Conservation (phyloP, 2,113 vertebrate genomes). For the Ophiodon elongatus region DNA sequence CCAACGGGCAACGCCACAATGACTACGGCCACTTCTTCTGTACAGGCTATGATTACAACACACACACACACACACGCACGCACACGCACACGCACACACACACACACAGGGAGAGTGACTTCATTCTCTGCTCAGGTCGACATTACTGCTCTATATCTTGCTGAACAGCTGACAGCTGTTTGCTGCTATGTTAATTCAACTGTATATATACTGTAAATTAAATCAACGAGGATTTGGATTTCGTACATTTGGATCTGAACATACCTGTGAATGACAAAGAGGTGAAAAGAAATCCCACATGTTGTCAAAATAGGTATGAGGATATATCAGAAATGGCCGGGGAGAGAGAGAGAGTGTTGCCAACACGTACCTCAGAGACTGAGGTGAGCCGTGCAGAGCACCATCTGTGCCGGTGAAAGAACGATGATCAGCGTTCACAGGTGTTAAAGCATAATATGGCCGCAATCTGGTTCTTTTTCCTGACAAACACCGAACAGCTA, state of each 20-base stretch:
- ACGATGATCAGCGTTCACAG: background rate
- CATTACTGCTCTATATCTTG: too few relatives aligned
- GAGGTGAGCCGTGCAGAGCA: background rate
- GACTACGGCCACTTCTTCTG: too few relatives aligned
- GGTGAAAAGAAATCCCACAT: background rate
- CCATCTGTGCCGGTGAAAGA: conserved; percentile 42
- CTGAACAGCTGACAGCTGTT: too few relatives aligned
- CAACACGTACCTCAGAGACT: background rate
- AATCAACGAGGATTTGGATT: background rate
- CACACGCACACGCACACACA: too few relatives aligned
- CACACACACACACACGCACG: too few relatives aligned
- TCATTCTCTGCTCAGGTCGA: too few relatives aligned
- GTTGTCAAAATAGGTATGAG: background rate
- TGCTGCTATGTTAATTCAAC: too few relatives aligned
- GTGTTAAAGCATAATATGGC: conserved; percentile 9
- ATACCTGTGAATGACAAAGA: background rate
- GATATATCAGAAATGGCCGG: too few relatives aligned
- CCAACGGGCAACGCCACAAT: too few relatives aligned
- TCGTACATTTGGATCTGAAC: background rate
- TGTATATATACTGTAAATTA: too few relatives aligned
- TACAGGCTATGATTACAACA: too few relatives aligned
- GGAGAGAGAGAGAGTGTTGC: background rate
- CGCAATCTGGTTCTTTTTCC: conserved; percentile 7
- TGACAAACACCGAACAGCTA: background rate
- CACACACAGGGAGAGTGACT: too few relatives aligned